phyloP scores from a whole-genome alignment of 1,140 invertebrate genomes.

The Metopolophium dirhodum region DNA sequence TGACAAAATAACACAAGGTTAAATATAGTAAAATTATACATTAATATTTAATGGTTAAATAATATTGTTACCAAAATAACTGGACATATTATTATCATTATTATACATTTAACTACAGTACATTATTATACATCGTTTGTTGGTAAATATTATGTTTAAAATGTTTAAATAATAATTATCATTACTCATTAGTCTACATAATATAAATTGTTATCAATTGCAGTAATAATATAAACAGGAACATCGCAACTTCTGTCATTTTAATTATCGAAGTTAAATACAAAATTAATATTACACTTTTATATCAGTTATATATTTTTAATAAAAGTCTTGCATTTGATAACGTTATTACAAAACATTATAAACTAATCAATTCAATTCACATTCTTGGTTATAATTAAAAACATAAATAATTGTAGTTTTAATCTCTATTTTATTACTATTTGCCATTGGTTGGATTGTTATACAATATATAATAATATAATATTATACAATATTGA shows the following conservation, averaged over 20 bases:
- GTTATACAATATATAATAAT: too few species aligned
- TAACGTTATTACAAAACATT: background rate
- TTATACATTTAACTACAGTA: background rate
- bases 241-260: background rate
- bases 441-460: background rate
- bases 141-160: background rate
- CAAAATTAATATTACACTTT: constrained; percentile 2
- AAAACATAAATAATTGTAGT: background rate
- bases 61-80: constrained; percentile 36
- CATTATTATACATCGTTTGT: background rate
- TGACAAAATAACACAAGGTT: background rate
- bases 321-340: background rate
- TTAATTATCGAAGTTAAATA: constrained; percentile 9
- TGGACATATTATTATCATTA: background rate
- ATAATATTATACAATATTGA: too few species aligned
- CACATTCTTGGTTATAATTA: background rate
- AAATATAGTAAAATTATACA: background rate
- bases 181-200: background rate
- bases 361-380: background rate
- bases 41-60: background rate
- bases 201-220: background rate
- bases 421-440: background rate
- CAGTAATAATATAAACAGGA: background rate
- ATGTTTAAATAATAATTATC: constrained; percentile 14
- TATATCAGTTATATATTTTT: background rate